Evolutionary conservation across 1,140 invertebrate species (phyloP).

Genomic region (Monomorium pharaonis): DNA sequence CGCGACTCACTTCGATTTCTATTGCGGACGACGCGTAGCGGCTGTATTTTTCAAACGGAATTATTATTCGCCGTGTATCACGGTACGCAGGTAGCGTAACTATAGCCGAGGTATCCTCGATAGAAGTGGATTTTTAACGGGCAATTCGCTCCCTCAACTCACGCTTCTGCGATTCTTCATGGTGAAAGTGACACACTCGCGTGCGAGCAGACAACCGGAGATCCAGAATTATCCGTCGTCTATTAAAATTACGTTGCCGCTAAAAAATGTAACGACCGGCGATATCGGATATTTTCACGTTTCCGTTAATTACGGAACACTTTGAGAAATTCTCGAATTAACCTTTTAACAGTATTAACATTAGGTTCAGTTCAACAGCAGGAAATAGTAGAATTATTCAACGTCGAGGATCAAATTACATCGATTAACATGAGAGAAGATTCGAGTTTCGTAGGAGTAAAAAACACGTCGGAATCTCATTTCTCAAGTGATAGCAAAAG

Average conservation of each 20-base stretch:
- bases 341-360: background rate
- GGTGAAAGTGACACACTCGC: background rate
- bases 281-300: constrained; percentile 6
- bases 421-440: background rate
- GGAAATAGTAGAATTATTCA: background rate
- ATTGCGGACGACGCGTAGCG: background rate
- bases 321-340: background rate
- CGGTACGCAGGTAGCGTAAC: background rate
- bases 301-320: background rate
- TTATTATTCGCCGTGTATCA: constrained; percentile 7
- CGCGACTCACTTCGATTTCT: constrained; percentile 25
- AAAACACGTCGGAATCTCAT: background rate
- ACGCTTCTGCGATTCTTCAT: background rate
- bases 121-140: constrained; percentile 28
- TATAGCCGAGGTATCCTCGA: background rate
- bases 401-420: background rate
- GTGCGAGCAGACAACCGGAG: background rate
- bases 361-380: background rate
- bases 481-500: too few species aligned
- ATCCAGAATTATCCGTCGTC: constrained; percentile 6
- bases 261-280: constrained; percentile 29
- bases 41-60: constrained; percentile 36
- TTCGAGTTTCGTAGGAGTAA: background rate
- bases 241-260: background rate
- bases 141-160: constrained; percentile 5